Conservation (phyloP, 2,888 invertebrate genomes). For the Imbricaverruca yamaguchii region DNA sequence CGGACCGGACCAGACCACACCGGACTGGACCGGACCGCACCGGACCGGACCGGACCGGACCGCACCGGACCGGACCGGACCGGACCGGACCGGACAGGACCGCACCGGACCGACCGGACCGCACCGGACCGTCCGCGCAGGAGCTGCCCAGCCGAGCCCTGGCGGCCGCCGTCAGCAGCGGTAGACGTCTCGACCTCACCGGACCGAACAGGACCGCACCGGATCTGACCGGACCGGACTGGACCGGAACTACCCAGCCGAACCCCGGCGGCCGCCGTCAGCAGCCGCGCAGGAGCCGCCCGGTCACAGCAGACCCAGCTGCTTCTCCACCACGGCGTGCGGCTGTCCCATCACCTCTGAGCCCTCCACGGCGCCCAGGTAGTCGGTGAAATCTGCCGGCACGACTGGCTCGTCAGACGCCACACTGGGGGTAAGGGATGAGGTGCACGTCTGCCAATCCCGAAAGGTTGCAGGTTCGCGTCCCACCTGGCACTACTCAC, state of each 20-base stretch:
- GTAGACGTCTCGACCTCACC: not conserved
- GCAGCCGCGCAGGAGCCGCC: too few relatives aligned
- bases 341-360: slow-evolving; percentile 69
- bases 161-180: too few relatives aligned
- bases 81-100: slow-evolving; percentile 2
- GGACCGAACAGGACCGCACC: not conserved
- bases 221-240: not conserved
- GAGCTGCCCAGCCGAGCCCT: too few relatives aligned
- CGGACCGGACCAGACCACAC: not conserved
- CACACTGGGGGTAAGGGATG: too few relatives aligned
- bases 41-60: not conserved
- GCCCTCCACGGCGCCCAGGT: slow-evolving; percentile 62
- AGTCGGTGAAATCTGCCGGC: slow-evolving; percentile 58
- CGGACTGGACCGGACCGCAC: not conserved
- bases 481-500: too few relatives aligned
- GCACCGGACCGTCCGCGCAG: not conserved
- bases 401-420: not conserved
- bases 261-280: too few relatives aligned
- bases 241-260: not conserved
- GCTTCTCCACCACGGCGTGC: slow-evolving; percentile 71
- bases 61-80: not conserved
- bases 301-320: slow-evolving; percentile 52
- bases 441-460: too few relatives aligned
- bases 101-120: not conserved
- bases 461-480: too few relatives aligned